Evolutionary conservation across 2,113 vertebrate genomes (phyloP), one percentile per base, ranked within the genome.

Genomic region (Carassius carassius): DNA sequence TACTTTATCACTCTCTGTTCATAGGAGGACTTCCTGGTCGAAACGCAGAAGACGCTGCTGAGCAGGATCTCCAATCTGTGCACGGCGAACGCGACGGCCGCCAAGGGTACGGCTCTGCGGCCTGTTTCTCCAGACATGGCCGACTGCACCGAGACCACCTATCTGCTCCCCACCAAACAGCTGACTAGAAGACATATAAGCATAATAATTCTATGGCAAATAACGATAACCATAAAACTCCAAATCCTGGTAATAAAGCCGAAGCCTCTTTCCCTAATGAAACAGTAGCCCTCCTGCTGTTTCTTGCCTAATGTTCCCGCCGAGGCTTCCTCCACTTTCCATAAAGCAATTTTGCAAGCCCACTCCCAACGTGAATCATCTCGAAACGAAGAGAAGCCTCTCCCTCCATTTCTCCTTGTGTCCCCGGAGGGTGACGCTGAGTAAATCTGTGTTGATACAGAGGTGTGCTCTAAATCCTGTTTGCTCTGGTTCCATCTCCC

Each of bases 21-120:
- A 49, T 88, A 95, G 94, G 94, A 95, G 3, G 90, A 91, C 47
- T 93, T 94, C 63, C 89, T 95, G 88, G 82, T 86, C 79, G 91
- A 92, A 88, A 94, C 89, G 25, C 92, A 92, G 89, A 85, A 77
- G 9, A 85, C 78, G 65, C 89, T 93, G 25, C 90, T 88, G 67
- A n/a, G 80, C 51, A 90, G 91, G 88, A 95, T 95, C 88, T 29
- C 23, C 3, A 91, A 91, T 49, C 87, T 85, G 77, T 94, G 94
- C 72, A 47, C 74, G 3, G 67, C 83, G 29, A 95, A 94, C 13
- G 89, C 79, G 5, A n/a, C 8, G 8, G 84, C 79, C 6, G 65
- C 86, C 70, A 72, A 82, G 8, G 65, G 37, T 44, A 84, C 35
- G 67, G 74, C 32, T 21, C 78, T 35, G 25, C 70, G 21, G 29